A percentile compares a stretch with the other conserved stretches of the same genome.
Evolutionary conservation across 2,113 vertebrate genomes (phyloP).

Genomic region (Tricholaema leucomelas): DNA sequence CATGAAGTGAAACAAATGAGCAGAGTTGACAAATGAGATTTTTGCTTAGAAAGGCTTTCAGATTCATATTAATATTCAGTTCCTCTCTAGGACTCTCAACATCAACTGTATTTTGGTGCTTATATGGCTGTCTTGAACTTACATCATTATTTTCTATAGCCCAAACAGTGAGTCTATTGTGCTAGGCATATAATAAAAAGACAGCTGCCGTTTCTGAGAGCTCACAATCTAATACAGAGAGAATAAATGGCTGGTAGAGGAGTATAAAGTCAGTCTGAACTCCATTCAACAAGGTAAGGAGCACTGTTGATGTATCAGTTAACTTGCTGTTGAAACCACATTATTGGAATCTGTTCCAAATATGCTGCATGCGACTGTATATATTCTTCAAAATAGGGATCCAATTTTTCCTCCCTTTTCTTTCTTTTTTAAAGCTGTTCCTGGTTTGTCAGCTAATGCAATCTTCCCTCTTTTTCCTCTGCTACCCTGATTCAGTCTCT

Average conservation of each 20-base stretch:
- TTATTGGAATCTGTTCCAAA: background rate
- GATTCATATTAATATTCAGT: slow-evolving; percentile 42
- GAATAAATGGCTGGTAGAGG: background rate
- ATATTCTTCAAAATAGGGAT: background rate
- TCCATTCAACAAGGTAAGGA: background rate
- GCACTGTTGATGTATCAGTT: background rate
- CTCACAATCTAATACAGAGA: background rate
- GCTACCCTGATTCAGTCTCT: background rate
- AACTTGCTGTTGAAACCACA: background rate
- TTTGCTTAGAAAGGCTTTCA: slow-evolving; percentile 40
- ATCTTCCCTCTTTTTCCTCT: slow-evolving; percentile 1
- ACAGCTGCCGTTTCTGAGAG: background rate
- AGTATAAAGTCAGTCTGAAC: background rate
- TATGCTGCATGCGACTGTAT: background rate
- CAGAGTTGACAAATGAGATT: slow-evolving; percentile 27
- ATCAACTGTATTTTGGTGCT: background rate
- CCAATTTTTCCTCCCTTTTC: background rate
- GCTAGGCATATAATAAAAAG: background rate
- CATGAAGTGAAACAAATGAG: slow-evolving; percentile 44
- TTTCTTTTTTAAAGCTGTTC: slow-evolving; percentile 5
- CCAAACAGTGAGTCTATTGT: slow-evolving; percentile 6
- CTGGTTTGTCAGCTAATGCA: background rate
- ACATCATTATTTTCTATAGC: background rate
- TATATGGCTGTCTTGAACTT: background rate
- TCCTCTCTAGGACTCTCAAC: slow-evolving; percentile 25